A percentile compares a stretch with the other conserved stretches of the same genome.
These are phyloP conservation scores for Amphiprion percula DNA, from an alignment of 2,113 vertebrate genomes.

Conservation along the genomic window DNA sequence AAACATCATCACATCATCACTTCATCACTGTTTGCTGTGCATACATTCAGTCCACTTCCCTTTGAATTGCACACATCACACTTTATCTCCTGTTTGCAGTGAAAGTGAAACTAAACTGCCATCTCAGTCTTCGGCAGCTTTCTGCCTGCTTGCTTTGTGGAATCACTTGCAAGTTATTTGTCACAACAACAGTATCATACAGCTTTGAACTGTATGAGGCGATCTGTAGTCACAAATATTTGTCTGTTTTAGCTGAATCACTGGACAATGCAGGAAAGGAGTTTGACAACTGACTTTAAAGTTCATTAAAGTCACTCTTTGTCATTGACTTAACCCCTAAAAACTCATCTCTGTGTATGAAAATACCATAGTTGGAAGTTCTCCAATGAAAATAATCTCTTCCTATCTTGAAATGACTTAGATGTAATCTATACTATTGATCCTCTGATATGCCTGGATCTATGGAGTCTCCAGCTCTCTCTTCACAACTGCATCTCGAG, in stretches of 20 bases:
- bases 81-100: constrained; percentile 30
- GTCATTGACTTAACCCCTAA: too few relatives aligned
- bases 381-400: too few relatives aligned
- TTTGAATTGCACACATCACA: neutral
- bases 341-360: too few relatives aligned
- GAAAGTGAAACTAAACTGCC: constrained; percentile 15
- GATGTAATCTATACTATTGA: too few relatives aligned
- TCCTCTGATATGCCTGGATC: too few relatives aligned
- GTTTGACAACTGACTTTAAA: too few relatives aligned
- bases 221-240: neutral
- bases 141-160: constrained; percentile 16
- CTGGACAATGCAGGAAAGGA: too few relatives aligned
- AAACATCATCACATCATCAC: neutral
- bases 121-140: constrained; percentile 14
- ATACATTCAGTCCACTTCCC: neutral
- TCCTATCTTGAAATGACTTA: too few relatives aligned
- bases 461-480: too few relatives aligned
- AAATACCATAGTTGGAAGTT: too few relatives aligned
- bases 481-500: too few relatives aligned
- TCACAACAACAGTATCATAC: neutral
- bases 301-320: too few relatives aligned
- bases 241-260: neutral
- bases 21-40: constrained; percentile 10
- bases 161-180: constrained; percentile 12
- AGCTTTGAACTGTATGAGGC: neutral